Evolutionary conservation across 2,797 vertebrate genomes (phyloP).

Genomic region (Pangasius macronema): DNA sequence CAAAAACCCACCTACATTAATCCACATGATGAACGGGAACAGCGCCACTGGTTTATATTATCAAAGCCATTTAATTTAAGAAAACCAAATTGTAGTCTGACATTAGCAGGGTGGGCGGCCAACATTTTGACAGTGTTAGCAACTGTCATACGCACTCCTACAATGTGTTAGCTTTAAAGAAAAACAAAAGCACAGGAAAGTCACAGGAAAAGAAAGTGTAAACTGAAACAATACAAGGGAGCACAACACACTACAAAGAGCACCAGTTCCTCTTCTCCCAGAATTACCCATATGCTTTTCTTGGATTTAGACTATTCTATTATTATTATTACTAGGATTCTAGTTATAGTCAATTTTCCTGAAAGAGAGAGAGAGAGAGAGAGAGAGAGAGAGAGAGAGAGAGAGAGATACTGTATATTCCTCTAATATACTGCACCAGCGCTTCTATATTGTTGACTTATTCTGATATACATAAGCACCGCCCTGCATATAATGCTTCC

Average conservation of each 20-base stretch:
- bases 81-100: slow-evolving; percentile 16
- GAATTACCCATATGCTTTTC: neutral
- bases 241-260: neutral
- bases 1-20: slow-evolving; percentile 6
- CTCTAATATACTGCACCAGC: neutral
- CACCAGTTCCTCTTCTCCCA: neutral
- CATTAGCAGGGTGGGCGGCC: slow-evolving; percentile 13
- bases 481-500: neutral
- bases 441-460: neutral
- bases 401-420: too few species aligned
- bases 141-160: slow-evolving; percentile 23
- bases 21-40: neutral
- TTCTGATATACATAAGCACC: neutral
- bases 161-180: slow-evolving; percentile 12
- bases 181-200: neutral
- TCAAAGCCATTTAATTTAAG: slow-evolving; percentile 4
- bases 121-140: slow-evolving; percentile 3
- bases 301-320: neutral
- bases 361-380: neutral
- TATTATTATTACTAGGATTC: too few species aligned
- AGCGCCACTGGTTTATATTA: slow-evolving; percentile 1
- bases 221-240: neutral
- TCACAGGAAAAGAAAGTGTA: neutral
- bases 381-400: neutral
- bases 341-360: neutral